Base-by-base conservation (phyloP, 2,113 vertebrate species). In the Cololabis saira region DNA sequence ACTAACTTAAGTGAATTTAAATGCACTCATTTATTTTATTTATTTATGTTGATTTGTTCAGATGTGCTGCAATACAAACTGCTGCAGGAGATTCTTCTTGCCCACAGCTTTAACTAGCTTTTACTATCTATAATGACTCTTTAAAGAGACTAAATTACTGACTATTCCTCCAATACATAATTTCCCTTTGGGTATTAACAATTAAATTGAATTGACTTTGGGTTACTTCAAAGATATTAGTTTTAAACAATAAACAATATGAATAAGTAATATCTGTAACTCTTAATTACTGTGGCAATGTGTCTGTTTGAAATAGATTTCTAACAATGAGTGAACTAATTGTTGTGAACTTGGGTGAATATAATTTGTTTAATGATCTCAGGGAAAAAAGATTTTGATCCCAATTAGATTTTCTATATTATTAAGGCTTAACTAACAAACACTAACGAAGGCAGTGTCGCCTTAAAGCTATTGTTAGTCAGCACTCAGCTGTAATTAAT, bases 401-500 rank as follows among this genome's bases (percentile, higher is more conserved):
- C 65, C 48, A 1, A 0, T 22, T 51, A 52, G 22, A 60, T 49
- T 30, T 43, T 16, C 47, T 16, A 40, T 30, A n/a, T 33, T 30
- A 27, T 43, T 52, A 60, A 44, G 17, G 22, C 56, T 69, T 44
- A 48, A 52, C 47, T 40, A 44, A n/a, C 37, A 7, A 50, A 19
- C 11, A 19, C 17, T 30, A 51, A 60, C 44, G 30, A 69, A 51
- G 14, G 16, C 60, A 37, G 22, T 40, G 52, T 42, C 48, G 50
- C 47, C 60, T 69, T 18, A 30, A 68, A 76, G 1, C 56, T 44
- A 12, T 15, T 68, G 22, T 60, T 64, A 40, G 30, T 47, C 48
- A 55, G 21, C 19, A 45, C 30, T 74, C 18, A 64, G 19, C n/a
- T 61, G 10, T 61, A 67, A 65, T 54, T 48, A 50, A 56, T 10